Conservation (phyloP, 2,113 vertebrate species). For the Opisthocomus hoazin region DNA sequence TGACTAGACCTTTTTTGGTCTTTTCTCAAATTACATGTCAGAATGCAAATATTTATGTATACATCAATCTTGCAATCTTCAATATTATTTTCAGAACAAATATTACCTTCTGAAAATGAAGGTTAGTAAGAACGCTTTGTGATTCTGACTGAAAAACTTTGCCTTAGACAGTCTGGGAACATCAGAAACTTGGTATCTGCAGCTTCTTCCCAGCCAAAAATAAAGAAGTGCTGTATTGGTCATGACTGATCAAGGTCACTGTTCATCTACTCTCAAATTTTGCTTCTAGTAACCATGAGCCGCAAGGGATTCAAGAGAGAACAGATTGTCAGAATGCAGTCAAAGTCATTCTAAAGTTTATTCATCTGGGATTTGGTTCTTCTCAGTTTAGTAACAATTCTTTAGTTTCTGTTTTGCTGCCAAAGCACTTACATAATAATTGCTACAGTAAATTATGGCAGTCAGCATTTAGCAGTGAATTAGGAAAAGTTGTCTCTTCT, state of each 20-base stretch:
- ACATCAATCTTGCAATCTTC: background rate
- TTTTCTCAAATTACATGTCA: background rate
- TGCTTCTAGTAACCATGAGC: background rate
- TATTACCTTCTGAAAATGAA: background rate
- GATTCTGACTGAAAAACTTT: background rate
- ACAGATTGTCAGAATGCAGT: background rate
- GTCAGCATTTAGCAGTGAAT: background rate
- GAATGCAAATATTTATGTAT: background rate
- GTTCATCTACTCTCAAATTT: background rate
- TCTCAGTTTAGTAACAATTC: background rate
- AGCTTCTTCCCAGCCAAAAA: background rate
- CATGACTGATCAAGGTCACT: background rate
- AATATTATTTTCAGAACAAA: constrained; percentile 5
- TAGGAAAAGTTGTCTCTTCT: background rate
- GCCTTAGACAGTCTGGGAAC: background rate
- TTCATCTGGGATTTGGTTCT: background rate
- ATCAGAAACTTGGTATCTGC: background rate
- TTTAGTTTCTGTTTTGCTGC: background rate
- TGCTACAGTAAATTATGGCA: background rate
- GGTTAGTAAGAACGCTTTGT: background rate
- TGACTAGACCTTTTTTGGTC: background rate
- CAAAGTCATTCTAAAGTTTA: background rate
- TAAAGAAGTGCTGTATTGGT: background rate
- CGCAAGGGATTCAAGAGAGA: background rate
- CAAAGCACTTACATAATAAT: background rate